Base-by-base conservation (phyloP, 2,797 vertebrate genomes). In the Caiman crocodilus region DNA sequence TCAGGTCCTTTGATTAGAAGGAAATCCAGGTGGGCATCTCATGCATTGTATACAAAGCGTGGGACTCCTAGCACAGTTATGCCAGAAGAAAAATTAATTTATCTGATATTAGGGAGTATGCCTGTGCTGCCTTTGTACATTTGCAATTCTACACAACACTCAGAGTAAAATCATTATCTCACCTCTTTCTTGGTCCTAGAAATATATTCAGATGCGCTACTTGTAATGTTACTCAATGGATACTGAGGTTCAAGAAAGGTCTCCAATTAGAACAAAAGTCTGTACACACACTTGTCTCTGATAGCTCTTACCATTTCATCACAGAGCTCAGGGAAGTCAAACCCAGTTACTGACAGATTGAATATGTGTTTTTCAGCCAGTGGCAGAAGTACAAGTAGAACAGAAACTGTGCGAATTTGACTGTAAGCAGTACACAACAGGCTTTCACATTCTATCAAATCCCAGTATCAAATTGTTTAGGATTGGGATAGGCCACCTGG, bases 131-230 rank as follows among this genome's bases (percentile, higher is more conserved):
- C 28, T 30, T 17, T 17, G 8, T 28, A 63, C 42, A 3, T 50
- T 50, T 10, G 42, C 42, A 50, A 10, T 50, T 50, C 42, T 50
- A 50, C 42, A 50, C 42, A 50, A 50, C 42, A 50, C 42, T 10
- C 0, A 5, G 50, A 7, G 64, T 65, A 17, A 23, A 50, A 64
- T 20, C 9, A 3, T 13, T 3, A 2, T 79, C 20, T 81, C 42
- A 60, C 1, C 2, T 23, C 1, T 0, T 1, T 0, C 42, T 76
- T 84, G 3, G 9, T 56, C 6, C 71, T 63, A 26, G 17, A 86
- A 12, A 14, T 23, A 79, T 0, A 0, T 59, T 81, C 5, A 77
- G 83, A 55, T 55, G 71, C 5, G 35, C 25, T 76, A 25, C 25
- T 74, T 35, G 59, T 63, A 58, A 17, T 42, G 26, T 60, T 63